Base-by-base conservation (phyloP, 1,140 invertebrate genomes). In the Calephelis nemesis region DNA sequence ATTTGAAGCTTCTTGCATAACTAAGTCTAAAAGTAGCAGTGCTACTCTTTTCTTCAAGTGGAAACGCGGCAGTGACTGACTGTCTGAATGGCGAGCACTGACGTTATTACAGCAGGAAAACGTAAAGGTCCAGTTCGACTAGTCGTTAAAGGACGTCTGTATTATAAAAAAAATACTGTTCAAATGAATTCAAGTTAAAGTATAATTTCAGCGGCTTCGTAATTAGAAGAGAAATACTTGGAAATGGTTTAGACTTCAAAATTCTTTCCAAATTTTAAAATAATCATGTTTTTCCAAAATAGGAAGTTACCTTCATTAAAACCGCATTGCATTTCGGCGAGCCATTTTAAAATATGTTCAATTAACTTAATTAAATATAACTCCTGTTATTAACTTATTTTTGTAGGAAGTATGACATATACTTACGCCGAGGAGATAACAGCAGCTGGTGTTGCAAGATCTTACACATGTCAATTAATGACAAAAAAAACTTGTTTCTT, bases 271-370 rank as follows among this genome's bases (percentile, higher is more conserved):
- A 54, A 54, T 30, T 19, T 54, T 54, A 19, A 19, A 54, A 19
- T 54, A 54, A 19, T 15, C 50, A 30, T 9, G 15, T 9, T 54
- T 30, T 10, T 8, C 50, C 50, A 10, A 54, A 54, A 54, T 54
- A 19, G 50, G 50, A 54, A 54, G 13, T 54, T 5, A 15, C 52
- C 52, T 54, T 19, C 52, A 30, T 54, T 54, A 54, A 54, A 54
- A 54, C 52, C 15, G 10, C 52, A 54, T 54, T 54, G 52, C 52
- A 19, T 54, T 54, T 54, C 52, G 52, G 52, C 52, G 19, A 54
- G 19, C 52, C 5, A 15, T 30, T 19, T 54, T 54, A 13, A 52
- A 15, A 15, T 19, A 19, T 11, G 15, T 30, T 19, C 52, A 54
- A 54, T 54, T 54, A 30, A 11, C 52, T 54, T 54, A 30, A 54